phyloP scores from a whole-genome alignment of 2,113 vertebrate species.

The Myiozetetes cayanensis region DNA sequence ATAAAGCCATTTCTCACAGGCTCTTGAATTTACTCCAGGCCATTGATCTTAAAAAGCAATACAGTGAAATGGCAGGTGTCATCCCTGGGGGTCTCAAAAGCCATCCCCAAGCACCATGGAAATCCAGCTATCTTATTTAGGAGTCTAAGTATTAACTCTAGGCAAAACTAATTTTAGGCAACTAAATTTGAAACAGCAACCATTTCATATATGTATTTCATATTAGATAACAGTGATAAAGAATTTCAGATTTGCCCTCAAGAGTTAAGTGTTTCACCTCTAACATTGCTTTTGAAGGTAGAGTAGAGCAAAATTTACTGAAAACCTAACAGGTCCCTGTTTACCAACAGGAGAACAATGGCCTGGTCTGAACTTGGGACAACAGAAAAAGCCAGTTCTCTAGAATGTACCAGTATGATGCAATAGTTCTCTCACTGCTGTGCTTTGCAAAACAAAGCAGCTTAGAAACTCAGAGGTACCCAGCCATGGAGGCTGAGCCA shows the following conservation, averaged over 20 bases:
- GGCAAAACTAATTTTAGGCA: neutral
- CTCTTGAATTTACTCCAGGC: neutral
- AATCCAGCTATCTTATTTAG: neutral
- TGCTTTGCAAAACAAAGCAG: neutral
- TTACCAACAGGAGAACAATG: neutral
- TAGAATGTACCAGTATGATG: neutral
- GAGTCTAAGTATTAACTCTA: neutral
- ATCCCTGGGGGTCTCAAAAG: neutral
- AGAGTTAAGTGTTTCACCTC: neutral
- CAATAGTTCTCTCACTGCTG: neutral
- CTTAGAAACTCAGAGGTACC: neutral
- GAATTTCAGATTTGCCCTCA: neutral
- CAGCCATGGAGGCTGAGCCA: neutral
- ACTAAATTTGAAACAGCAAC: neutral
- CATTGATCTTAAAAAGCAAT: neutral
- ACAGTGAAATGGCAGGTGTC: neutral
- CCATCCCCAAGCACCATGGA: neutral
- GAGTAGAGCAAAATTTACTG: neutral
- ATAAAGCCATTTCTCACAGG: neutral
- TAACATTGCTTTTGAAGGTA: neutral
- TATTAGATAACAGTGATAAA: neutral
- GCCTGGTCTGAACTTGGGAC: neutral
- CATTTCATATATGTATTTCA: neutral
- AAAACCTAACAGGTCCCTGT: neutral
- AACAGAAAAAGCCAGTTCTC: neutral